Evolutionary conservation across 2,888 invertebrate species (phyloP).

Genomic region (Ypsolopha scabrella): DNA sequence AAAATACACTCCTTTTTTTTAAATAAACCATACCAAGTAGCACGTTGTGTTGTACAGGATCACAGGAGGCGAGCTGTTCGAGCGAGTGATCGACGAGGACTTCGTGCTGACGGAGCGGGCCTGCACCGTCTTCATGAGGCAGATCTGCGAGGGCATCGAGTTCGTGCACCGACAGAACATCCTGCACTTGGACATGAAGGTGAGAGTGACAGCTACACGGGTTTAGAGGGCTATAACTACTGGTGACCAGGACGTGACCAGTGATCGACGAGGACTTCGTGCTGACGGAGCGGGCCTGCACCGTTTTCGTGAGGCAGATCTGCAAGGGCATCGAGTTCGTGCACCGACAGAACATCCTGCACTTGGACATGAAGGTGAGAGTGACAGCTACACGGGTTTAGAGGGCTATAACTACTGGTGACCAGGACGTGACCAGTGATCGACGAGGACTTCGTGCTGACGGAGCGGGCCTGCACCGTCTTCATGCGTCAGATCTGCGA

Average conservation of each 20-base stretch:
- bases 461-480: constrained; percentile 95
- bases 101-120: constrained; percentile 97
- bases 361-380: constrained; percentile 95
- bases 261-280: constrained; percentile 99
- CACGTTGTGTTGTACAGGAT: constrained; percentile 74
- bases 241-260: too few species aligned
- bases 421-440: constrained; percentile 98
- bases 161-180: constrained; percentile 97
- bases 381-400: not conserved
- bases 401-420: too few species aligned
- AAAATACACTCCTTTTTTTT: too few species aligned
- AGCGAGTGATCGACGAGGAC: constrained; percentile 98
- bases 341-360: constrained; percentile 94
- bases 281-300: constrained; percentile 95
- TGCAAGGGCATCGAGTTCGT: constrained; percentile 98
- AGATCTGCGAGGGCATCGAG: constrained; percentile 97
- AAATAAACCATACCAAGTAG: too few species aligned
- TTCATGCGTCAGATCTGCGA: constrained; percentile 99
- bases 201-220: constrained; percentile 39
- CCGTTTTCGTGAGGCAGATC: constrained; percentile 97
- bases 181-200: constrained; percentile 97
- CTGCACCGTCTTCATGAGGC: constrained; percentile 96
- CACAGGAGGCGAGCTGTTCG: constrained; percentile 98
- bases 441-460: constrained; percentile 97
- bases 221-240: too few species aligned